Percentiles rank a stretch among this genome's conserved stretches.
These are phyloP conservation scores for Nysson spinosus DNA, from an alignment of 2,888 invertebrate genomes.

Conservation along the genomic window DNA sequence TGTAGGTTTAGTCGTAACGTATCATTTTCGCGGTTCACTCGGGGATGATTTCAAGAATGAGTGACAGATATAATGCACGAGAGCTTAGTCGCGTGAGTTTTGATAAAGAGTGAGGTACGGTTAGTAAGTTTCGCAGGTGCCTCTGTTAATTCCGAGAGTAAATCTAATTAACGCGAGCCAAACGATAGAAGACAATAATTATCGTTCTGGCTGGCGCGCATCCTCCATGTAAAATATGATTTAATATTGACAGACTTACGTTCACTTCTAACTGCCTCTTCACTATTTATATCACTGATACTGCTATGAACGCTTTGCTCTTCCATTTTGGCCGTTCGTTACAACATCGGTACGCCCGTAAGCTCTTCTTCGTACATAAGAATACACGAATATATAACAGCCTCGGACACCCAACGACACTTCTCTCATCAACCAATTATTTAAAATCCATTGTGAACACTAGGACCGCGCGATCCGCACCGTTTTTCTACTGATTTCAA, in stretches of 20 bases:
- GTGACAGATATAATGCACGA: constrained; percentile 50
- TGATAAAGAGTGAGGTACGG: constrained; percentile 53
- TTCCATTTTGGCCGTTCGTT: constrained; percentile 76
- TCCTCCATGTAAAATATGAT: constrained; percentile 26
- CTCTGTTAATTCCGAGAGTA: constrained; percentile 28
- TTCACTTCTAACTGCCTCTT: constrained; percentile 73
- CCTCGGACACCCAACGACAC: constrained; percentile 41
- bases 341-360: constrained; percentile 65
- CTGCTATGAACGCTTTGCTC: constrained; percentile 76
- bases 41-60: neutral
- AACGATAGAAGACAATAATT: neutral
- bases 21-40: constrained; percentile 8
- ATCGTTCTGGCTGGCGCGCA: neutral
- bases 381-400: constrained; percentile 19
- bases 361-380: constrained; percentile 37
- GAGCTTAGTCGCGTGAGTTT: constrained; percentile 43
- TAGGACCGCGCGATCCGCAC: constrained; percentile 48
- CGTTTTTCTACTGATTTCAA: constrained; percentile 47
- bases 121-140: constrained; percentile 57
- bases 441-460: constrained; percentile 63
- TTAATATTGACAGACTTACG: constrained; percentile 64
- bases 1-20: too few species aligned
- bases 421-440: constrained; percentile 54
- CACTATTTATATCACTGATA: constrained; percentile 78
- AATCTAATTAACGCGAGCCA: constrained; percentile 16